Percentiles rank a stretch among this genome's conserved stretches.
Conservation (phyloP, 2,113 vertebrate genomes). For the Corvus hawaiiensis region DNA sequence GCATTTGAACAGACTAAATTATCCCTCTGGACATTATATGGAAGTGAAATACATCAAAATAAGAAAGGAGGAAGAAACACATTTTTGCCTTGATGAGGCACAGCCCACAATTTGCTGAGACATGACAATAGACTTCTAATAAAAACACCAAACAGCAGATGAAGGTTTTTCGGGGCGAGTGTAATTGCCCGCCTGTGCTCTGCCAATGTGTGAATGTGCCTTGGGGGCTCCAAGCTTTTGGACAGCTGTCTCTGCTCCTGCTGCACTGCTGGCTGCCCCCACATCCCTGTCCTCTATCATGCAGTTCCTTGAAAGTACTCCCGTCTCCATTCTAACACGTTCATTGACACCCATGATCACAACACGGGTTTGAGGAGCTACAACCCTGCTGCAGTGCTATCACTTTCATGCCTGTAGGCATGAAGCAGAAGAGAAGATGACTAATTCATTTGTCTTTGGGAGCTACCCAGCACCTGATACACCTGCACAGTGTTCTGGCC, state of each 20-base stretch:
- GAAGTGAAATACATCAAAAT: slow-evolving; percentile 63
- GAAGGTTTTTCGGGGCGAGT: not conserved
- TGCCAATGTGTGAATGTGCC: not conserved
- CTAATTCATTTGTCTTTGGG: not conserved
- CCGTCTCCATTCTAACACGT: not conserved
- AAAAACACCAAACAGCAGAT: not conserved
- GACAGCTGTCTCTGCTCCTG: not conserved
- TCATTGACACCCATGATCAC: not conserved
- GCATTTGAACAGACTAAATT: slow-evolving; percentile 47
- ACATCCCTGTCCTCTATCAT: not conserved
- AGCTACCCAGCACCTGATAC: not conserved
- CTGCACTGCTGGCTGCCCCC: not conserved
- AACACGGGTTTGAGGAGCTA: not conserved
- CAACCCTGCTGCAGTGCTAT: not conserved
- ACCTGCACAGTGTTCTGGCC: not conserved
- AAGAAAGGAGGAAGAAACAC: slow-evolving; percentile 55
- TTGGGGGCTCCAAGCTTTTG: not conserved
- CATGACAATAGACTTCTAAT: not conserved
- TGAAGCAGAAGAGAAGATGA: not conserved
- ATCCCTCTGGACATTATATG: slow-evolving; percentile 61
- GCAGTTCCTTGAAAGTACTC: not conserved
- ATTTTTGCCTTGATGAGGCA: slow-evolving; percentile 52
- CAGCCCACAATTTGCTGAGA: not conserved
- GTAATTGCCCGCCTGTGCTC: not conserved
- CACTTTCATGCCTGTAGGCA: not conserved